These are phyloP conservation scores for Beroe ovata DNA, from an alignment of 37 sponge, comb jelly and placozoan genomes.

Conservation along the genomic window DNA sequence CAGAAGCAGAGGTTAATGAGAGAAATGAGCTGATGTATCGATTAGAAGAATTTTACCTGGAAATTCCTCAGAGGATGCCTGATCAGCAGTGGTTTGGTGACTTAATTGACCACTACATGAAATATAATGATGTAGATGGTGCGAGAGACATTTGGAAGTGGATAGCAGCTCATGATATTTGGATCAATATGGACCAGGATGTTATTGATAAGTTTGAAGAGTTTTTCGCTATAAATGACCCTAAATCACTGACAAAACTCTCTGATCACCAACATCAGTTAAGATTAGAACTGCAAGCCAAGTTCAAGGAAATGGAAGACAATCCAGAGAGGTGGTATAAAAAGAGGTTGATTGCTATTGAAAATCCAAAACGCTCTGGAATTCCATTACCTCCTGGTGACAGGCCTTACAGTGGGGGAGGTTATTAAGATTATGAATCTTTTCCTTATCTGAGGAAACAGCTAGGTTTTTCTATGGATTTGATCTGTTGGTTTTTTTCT, in stretches of 20 bases:
- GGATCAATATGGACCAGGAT: conserved; percentile 60
- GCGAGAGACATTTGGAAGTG: conserved; percentile 27
- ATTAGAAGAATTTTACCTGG: conserved; percentile 34
- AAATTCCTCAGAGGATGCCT: conserved; percentile 42
- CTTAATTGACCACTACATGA: conserved; percentile 33
- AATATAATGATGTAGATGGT: conserved; percentile 46
- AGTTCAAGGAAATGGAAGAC: conserved; percentile 45
- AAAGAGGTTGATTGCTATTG: conserved; percentile 30
- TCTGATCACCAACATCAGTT: conserved; percentile 6
- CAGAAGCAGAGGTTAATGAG: not conserved
- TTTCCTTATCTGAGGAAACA: too few relatives aligned
- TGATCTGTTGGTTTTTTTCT: too few relatives aligned
- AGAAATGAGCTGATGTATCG: conserved; percentile 65
- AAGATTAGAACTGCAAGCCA: not conserved
- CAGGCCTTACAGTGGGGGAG: conserved; percentile 14
- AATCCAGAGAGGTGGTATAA: conserved; percentile 68
- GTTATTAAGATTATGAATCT: conserved; percentile 19
- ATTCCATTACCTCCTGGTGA: not conserved
- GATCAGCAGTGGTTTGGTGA: conserved; percentile 50
- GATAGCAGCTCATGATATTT: conserved; percentile 63
- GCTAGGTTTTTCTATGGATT: too few relatives aligned
- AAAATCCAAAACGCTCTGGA: not conserved
- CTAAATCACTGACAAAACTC: conserved; percentile 41
- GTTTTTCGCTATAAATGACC: conserved; percentile 25
- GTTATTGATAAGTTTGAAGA: conserved; percentile 56